Conservation (phyloP, 2,888 invertebrate genomes). For the Himalopsyche tibetana region DNA sequence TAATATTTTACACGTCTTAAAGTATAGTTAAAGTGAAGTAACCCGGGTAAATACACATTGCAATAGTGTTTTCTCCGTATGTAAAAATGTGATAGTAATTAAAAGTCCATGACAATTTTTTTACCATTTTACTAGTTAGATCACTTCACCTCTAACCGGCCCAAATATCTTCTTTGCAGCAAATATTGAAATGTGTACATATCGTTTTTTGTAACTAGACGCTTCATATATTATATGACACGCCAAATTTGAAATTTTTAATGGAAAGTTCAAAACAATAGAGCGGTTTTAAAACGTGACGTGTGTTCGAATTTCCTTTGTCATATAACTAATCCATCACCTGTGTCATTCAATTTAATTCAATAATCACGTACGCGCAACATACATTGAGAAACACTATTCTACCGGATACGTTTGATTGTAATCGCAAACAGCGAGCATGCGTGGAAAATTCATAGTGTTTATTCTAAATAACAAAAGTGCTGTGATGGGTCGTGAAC, state of each 20-base stretch:
- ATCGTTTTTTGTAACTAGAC: too few species aligned
- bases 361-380: neutral
- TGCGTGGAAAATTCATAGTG: slow-evolving; percentile 15
- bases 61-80: too few species aligned
- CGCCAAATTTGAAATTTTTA: neutral
- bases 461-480: slow-evolving; percentile 14
- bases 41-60: too few species aligned
- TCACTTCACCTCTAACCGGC: too few species aligned
- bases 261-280: neutral
- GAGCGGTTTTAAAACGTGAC: neutral
- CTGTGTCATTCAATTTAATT: neutral
- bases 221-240: too few species aligned
- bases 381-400: neutral
- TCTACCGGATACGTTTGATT: slow-evolving; percentile 13
- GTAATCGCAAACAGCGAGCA: neutral
- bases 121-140: too few species aligned
- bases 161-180: too few species aligned
- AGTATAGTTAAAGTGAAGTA: too few species aligned
- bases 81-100: too few species aligned
- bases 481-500: slow-evolving; percentile 16
- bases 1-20: too few species aligned
- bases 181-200: too few species aligned
- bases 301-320: neutral
- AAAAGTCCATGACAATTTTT: too few species aligned
- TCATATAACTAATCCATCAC: neutral